Evolutionary conservation across 2,797 vertebrate species (phyloP), one percentile per base, ranked within the genome.

Genomic region (Rhynchonycteris naso): DNA sequence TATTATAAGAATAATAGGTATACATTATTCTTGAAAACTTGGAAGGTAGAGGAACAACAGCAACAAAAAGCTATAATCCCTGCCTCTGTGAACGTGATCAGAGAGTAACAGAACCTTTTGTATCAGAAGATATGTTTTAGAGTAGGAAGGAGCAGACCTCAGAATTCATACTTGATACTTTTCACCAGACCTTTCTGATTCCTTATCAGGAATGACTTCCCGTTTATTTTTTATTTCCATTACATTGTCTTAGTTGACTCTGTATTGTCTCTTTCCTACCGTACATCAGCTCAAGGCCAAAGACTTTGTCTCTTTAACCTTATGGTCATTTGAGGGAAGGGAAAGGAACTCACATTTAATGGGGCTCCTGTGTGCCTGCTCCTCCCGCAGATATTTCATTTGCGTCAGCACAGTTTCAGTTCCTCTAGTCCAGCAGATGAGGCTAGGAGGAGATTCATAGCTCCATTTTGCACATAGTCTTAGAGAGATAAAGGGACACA

Each of bases 51-150:
- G 33, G 15, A 43, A 68, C 2, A 30, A 47, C 35, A 76, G 24
- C 35, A 76, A 54, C 47, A 35, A 52, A 7, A 18, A 19, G 8
- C 22, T 19, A 19, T 72, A 65, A 56, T 71, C 69, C 38, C 43
- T 11, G 24, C 52, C 52, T 74, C n/a, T 33, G 43, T 74, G 26
- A 78, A 79, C 9, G 13, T 43, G n/a, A 58, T 75, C 38, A 68
- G 50, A 56, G 61, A 85, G n/a, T 61, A 88, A 52, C 22, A 91
- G 65, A 91, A 47, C 84, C 72, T 91, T 65, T 82, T 66, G 9
- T 90, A 19, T 71, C 61, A 63, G 33, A 88, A 94, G 38, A 58
- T 79, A 38, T 7, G 16, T 50, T 88, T 72, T 68, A 68, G 52
- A 68, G 11, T 47, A 58, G 12, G n/a, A 87, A 86, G 71, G 5